Percentiles rank a stretch among this genome's conserved stretches.
phyloP scores from a whole-genome alignment of 64 coral and sea anemone species.

The Dendronephthya gigantea region DNA sequence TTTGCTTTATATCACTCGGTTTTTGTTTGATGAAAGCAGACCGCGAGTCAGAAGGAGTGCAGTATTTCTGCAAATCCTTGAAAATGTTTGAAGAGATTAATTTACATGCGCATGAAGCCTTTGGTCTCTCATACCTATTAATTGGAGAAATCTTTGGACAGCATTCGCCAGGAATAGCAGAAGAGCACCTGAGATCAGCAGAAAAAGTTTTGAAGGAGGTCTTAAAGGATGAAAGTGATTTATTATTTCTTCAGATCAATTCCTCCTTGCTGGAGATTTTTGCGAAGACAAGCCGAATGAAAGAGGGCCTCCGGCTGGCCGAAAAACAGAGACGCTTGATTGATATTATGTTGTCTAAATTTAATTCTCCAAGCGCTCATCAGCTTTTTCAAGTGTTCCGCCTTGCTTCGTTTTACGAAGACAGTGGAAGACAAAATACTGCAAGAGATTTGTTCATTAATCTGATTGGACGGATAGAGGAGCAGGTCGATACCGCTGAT shows the following conservation, averaged over 20 bases:
- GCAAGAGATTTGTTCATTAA: too few species aligned
- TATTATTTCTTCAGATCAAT: not conserved
- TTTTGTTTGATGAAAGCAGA: not conserved
- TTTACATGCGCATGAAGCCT: not conserved
- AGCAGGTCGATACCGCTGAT: too few species aligned
- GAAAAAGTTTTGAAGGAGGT: not conserved
- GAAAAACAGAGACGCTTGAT: not conserved
- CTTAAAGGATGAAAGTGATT: not conserved
- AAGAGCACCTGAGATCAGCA: not conserved
- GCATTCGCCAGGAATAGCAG: not conserved
- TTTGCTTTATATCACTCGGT: not conserved
- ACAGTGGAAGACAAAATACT: not conserved
- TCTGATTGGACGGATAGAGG: too few species aligned
- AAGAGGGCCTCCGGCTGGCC: not conserved
- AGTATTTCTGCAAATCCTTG: not conserved
- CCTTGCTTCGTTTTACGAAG: not conserved
- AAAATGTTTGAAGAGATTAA: slow-evolving; percentile 1
- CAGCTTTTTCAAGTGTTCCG: not conserved
- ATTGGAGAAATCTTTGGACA: not conserved
- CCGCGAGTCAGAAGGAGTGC: not conserved
- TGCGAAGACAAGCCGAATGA: not conserved
- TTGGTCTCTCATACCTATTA: not conserved
- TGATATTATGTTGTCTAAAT: not conserved
- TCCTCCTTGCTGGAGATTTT: not conserved
- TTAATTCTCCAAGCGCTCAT: not conserved